A percentile compares a stretch with the other conserved stretches of the same genome.
Conservation (phyloP, 2,888 invertebrate genomes). For the Hecatera dysodea region DNA sequence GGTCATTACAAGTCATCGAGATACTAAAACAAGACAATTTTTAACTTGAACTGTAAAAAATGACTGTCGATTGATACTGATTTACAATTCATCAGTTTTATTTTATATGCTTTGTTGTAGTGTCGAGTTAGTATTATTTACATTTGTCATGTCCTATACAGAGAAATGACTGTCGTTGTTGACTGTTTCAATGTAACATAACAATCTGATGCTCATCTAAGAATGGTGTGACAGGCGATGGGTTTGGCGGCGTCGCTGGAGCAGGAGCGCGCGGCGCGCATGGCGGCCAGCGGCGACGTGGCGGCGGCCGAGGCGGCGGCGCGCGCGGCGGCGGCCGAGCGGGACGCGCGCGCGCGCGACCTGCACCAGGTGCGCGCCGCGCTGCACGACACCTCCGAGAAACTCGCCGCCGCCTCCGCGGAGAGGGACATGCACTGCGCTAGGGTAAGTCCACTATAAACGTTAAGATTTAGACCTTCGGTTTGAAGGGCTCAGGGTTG, state of each 20-base stretch:
- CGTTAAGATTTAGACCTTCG: neutral
- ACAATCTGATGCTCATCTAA: neutral
- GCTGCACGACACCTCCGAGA: slow-evolving; percentile 85
- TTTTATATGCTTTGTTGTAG: too few relatives aligned
- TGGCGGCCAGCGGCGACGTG: slow-evolving; percentile 95
- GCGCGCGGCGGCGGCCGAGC: slow-evolving; percentile 84
- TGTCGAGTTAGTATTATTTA: too few relatives aligned
- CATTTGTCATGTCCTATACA: too few relatives aligned
- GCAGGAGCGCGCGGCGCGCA: slow-evolving; percentile 97
- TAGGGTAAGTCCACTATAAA: slow-evolving; percentile 78
- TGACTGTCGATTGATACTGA: too few relatives aligned
- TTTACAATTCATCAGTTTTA: too few relatives aligned
- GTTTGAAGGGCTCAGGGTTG: neutral
- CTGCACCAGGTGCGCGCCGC: slow-evolving; percentile 82
- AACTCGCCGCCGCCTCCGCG: slow-evolving; percentile 85
- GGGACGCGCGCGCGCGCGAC: slow-evolving; percentile 87
- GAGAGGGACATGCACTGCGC: slow-evolving; percentile 87
- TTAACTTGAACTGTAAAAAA: too few relatives aligned
- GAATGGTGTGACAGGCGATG: slow-evolving; percentile 88
- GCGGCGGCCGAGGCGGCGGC: slow-evolving; percentile 88
- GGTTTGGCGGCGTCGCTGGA: slow-evolving; percentile 96
- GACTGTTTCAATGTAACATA: neutral
- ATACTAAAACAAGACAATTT: neutral
- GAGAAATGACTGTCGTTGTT: neutral
- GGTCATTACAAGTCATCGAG: slow-evolving; percentile 72